Percentiles rank a stretch among this genome's conserved stretches.
Evolutionary conservation across 1,140 invertebrate species (phyloP).

Genomic region (Hormaphis cornu): DNA sequence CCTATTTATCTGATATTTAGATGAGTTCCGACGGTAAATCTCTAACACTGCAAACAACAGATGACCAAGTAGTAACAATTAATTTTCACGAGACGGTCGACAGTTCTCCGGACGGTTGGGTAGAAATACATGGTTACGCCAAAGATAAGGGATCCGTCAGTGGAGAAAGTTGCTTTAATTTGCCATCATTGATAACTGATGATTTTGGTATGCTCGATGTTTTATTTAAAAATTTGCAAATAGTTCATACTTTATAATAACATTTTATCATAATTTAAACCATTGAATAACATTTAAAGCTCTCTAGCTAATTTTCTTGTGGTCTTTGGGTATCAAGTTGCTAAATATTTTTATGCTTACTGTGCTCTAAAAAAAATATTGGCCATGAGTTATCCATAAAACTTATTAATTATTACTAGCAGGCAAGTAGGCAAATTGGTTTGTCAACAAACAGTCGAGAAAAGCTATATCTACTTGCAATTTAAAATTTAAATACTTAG

Average conservation of each 20-base stretch:
- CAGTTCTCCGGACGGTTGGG: background rate
- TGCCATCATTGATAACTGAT: conserved; percentile 17
- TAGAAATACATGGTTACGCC: background rate
- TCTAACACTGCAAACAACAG: conserved; percentile 1
- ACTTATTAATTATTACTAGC: too few species aligned
- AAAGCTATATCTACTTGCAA: too few species aligned
- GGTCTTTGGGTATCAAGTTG: too few species aligned
- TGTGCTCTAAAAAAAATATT: too few species aligned
- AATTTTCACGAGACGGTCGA: conserved; percentile 15
- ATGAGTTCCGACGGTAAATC: background rate
- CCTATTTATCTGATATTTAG: background rate
- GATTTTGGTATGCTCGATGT: background rate
- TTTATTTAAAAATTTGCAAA: background rate
- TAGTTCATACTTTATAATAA: background rate
- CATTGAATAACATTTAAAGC: too few species aligned
- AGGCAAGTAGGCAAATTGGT: too few species aligned
- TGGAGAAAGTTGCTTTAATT: background rate
- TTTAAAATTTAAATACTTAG: too few species aligned
- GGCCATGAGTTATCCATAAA: too few species aligned
- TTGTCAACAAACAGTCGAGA: too few species aligned
- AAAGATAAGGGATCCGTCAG: background rate
- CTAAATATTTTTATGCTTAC: too few species aligned
- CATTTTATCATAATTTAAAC: too few species aligned
- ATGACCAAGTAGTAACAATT: conserved; percentile 1
- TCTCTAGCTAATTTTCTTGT: too few species aligned